Percentiles rank a stretch among this genome's conserved stretches.
phyloP scores from a whole-genome alignment of 2,888 invertebrate species.

The Nomada goodeniana region DNA sequence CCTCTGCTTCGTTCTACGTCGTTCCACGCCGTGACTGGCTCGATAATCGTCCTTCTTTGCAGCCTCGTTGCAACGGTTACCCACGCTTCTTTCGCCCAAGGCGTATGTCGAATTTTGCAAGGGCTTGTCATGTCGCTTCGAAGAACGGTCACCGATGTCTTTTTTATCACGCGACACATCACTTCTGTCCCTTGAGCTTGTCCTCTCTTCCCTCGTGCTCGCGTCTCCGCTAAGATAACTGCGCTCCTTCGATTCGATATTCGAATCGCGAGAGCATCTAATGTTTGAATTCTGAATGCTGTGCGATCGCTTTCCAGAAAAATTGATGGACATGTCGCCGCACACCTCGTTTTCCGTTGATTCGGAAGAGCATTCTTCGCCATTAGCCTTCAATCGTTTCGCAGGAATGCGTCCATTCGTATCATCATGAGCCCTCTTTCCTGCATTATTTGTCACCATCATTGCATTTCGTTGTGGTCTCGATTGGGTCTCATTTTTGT shows the following conservation, averaged over 20 bases:
- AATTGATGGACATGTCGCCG: not conserved
- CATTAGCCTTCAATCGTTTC: slow-evolving; percentile 15
- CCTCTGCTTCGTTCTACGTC: slow-evolving; percentile 4
- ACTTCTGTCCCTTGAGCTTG: not conserved
- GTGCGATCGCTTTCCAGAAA: not conserved
- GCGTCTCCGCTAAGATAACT: not conserved
- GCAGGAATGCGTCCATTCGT: not conserved
- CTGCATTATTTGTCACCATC: not conserved
- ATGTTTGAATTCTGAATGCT: not conserved
- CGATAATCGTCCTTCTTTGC: slow-evolving; percentile 23
- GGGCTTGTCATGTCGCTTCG: slow-evolving; percentile 1
- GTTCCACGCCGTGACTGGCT: not conserved
- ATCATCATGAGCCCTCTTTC: slow-evolving; percentile 28
- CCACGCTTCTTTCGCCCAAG: not conserved
- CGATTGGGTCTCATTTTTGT: not conserved
- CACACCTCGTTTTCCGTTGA: not conserved
- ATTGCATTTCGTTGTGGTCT: not conserved
- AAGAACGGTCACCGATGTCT: not conserved
- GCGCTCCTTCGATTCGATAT: not conserved
- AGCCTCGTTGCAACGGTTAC: not conserved
- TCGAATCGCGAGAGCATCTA: not conserved
- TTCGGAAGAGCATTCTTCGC: not conserved
- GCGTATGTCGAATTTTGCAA: not conserved
- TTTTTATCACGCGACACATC: not conserved
- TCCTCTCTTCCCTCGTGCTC: not conserved